Evolutionary conservation across 2,888 invertebrate species (phyloP).

Genomic region (Spisula subtruncata): DNA sequence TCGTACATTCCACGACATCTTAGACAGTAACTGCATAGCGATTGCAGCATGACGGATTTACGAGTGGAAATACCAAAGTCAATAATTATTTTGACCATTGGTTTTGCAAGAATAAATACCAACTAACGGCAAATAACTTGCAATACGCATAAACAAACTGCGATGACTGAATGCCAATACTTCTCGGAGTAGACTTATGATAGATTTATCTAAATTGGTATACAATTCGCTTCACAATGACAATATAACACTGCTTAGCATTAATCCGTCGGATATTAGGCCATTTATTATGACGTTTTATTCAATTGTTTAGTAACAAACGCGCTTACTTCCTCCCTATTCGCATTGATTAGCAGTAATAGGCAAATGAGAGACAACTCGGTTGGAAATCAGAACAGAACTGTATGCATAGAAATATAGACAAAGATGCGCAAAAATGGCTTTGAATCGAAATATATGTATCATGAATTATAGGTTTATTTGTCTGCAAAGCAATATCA

Average conservation of each 20-base stretch:
- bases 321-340: neutral
- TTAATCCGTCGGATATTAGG: neutral
- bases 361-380: neutral
- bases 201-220: neutral
- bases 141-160: neutral
- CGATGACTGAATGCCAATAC: too few relatives aligned
- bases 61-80: neutral
- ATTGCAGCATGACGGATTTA: slow-evolving; percentile 12
- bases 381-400: too few relatives aligned
- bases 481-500: too few relatives aligned
- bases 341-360: too few relatives aligned
- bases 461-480: too few relatives aligned
- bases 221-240: slow-evolving; percentile 13
- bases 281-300: neutral
- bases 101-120: neutral
- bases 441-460: too few relatives aligned
- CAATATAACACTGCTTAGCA: neutral
- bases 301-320: neutral
- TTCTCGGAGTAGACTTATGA: neutral
- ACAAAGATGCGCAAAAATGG: too few relatives aligned
- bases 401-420: too few relatives aligned
- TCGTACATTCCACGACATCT: neutral
- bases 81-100: slow-evolving; percentile 5
- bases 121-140: neutral
- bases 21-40: neutral